Evolutionary conservation across 2,888 invertebrate species (phyloP), one percentile per base, ranked within the genome.

Genomic region (Lumbricus terrestris): DNA sequence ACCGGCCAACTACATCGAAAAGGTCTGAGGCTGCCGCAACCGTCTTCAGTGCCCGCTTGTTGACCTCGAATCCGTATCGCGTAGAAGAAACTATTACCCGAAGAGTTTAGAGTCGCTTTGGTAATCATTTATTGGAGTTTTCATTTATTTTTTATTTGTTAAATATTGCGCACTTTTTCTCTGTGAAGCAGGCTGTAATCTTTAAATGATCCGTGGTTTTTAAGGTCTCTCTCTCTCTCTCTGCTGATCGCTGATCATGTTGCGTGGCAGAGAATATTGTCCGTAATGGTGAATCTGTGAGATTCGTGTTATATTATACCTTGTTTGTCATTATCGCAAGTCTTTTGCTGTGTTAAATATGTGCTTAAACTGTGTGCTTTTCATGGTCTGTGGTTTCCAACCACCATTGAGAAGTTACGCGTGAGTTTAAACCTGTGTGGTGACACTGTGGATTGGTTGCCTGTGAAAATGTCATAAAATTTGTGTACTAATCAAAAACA

Each of bases 1-100:
- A 94, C 99, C 99, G 23, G 98, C 99, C 90, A 99, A 99, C 96
- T 99, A 99, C 95, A 99, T 99, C 23, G 92, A 92, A 69, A 89
- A 35, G 37, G 85, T n/a, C 90, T 85, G 85, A 85, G 34, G 69
- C 69, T 69, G 29, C n/a, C n/a, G n/a, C 69, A n/a, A 29, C 29
- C 85, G 23, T 33, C 82, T 29, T 23, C 37, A 33, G 11, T 85
- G 37, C 18, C 37, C 85, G 34, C 6, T 37, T 85, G 85, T 85
- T 85, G 85, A 85, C 85, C 85, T 85, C 85, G 34, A 69, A 69
- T n/a, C 23, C 54, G 69, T 69, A 69, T 69, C 69, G 69, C n/a
- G 69, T 69, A 69, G 69, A 29, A 69, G 69, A 69, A n/a, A 69
- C 69, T 69, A 69, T 29, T n/a, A 69, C 69, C 69, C 69, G 69